Evolutionary conservation across 2,888 invertebrate species (phyloP).

Genomic region (Magallana nippona): DNA sequence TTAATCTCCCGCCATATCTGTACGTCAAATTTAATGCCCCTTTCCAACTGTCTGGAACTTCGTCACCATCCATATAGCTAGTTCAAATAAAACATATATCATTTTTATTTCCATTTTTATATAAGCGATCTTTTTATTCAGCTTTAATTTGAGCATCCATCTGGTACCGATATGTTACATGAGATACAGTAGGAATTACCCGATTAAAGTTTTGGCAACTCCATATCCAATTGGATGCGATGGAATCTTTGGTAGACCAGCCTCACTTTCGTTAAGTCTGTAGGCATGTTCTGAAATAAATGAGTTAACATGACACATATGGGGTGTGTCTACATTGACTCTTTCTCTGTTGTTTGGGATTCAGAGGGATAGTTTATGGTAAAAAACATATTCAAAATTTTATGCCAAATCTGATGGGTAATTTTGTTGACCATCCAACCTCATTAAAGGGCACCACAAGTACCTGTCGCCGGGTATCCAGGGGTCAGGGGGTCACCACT

Average conservation of each 20-base stretch:
- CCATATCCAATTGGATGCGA: slow-evolving; percentile 72
- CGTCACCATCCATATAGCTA: slow-evolving; percentile 70
- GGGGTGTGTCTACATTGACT: no score
- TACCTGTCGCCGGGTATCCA: slow-evolving; percentile 81
- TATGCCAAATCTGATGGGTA: no score
- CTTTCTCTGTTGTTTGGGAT: no score
- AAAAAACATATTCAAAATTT: no score
- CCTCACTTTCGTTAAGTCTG: slow-evolving; percentile 61
- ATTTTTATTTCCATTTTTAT: no score
- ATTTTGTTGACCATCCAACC: no score
- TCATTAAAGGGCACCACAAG: slow-evolving; percentile 19
- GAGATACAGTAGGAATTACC: slow-evolving; percentile 44
- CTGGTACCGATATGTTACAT: no score
- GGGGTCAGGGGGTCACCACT: slow-evolving; percentile 82
- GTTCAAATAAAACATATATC: slow-evolving; percentile 36
- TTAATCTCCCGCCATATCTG: slow-evolving; percentile 79
- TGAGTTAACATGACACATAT: no score
- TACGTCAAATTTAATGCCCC: slow-evolving; percentile 80
- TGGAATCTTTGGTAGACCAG: slow-evolving; percentile 71
- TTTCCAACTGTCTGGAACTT: slow-evolving; percentile 78
- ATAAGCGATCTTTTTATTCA: no score
- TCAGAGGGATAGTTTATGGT: no score
- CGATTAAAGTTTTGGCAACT: slow-evolving; percentile 58
- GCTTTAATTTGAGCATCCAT: no score
- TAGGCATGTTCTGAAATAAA: slow-evolving; percentile 71